These are phyloP conservation scores for Eupsilia transversa DNA, from an alignment of 2,888 invertebrate species.

Conservation along the genomic window DNA sequence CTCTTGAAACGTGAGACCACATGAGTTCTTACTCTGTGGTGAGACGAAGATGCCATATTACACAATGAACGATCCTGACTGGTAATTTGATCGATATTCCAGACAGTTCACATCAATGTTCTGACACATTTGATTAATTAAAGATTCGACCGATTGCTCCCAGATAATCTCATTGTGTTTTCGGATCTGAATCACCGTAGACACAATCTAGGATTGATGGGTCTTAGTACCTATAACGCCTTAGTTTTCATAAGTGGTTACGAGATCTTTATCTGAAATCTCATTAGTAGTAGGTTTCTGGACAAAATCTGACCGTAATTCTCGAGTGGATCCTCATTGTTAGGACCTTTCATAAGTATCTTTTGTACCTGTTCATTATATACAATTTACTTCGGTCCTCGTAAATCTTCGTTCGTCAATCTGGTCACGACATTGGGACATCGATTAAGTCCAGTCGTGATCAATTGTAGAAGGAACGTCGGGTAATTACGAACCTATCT, in stretches of 20 bases:
- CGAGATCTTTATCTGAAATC: slow-evolving; percentile 24
- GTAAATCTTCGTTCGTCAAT: slow-evolving; percentile 55
- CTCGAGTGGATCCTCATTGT: slow-evolving; percentile 2
- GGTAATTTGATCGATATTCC: slow-evolving; percentile 33
- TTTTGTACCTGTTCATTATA: slow-evolving; percentile 33
- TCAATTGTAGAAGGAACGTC: slow-evolving; percentile 63
- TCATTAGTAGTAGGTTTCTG: slow-evolving; percentile 28
- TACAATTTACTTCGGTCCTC: slow-evolving; percentile 25
- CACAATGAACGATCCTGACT: slow-evolving; percentile 33
- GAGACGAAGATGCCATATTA: slow-evolving; percentile 45
- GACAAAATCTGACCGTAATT: background rate
- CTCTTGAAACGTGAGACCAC: slow-evolving; percentile 33
- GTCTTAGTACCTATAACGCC: background rate
- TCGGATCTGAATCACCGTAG: background rate
- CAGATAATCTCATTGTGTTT: slow-evolving; percentile 30
- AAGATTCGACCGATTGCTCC: slow-evolving; percentile 3
- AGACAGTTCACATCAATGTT: slow-evolving; percentile 27
- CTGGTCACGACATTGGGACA: slow-evolving; percentile 67
- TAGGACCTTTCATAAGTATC: slow-evolving; percentile 33
- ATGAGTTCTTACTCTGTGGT: too few species aligned
- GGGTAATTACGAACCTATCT: slow-evolving; percentile 67
- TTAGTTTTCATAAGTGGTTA: slow-evolving; percentile 20
- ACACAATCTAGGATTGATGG: slow-evolving; percentile 7
- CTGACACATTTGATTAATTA: slow-evolving; percentile 10
- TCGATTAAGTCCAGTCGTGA: slow-evolving; percentile 73